These are phyloP conservation scores for Marcusenius ussheri DNA, from an alignment of 2,113 vertebrate species.

Conservation along the genomic window DNA sequence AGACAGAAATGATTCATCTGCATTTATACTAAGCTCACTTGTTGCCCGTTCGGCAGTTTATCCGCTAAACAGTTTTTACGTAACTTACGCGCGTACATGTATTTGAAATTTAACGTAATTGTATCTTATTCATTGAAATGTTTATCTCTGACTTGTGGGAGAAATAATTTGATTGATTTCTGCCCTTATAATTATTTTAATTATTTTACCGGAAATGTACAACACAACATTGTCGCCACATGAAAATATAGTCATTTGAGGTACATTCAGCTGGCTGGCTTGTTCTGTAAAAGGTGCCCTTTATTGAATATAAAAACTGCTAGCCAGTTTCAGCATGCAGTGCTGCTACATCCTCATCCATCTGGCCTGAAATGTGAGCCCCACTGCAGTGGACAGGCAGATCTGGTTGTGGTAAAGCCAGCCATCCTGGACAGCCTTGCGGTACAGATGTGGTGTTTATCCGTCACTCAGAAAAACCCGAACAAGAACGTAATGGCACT, in stretches of 20 bases:
- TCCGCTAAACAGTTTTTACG: not conserved
- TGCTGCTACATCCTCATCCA: not conserved
- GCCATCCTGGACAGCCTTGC: not conserved
- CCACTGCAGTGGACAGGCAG: not conserved
- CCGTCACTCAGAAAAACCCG: not conserved
- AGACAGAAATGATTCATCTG: not conserved
- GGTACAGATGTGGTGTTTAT: not conserved
- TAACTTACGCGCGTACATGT: not conserved
- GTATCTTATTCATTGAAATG: not conserved
- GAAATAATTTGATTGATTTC: not conserved
- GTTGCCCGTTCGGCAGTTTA: not conserved
- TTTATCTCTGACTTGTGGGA: not conserved
- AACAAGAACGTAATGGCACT: not conserved
- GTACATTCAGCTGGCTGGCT: not conserved
- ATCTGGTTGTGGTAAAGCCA: not conserved
- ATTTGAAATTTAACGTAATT: not conserved
- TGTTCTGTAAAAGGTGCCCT: not conserved
- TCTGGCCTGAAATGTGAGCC: not conserved
- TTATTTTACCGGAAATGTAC: not conserved
- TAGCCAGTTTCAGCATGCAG: not conserved
- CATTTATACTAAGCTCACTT: not conserved
- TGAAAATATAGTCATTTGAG: not conserved
- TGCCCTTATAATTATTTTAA: not conserved
- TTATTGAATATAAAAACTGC: not conserved
- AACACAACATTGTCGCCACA: not conserved